These are phyloP conservation scores for Stramonita haemastoma DNA, from an alignment of 2,888 invertebrate genomes.

Conservation along the genomic window DNA sequence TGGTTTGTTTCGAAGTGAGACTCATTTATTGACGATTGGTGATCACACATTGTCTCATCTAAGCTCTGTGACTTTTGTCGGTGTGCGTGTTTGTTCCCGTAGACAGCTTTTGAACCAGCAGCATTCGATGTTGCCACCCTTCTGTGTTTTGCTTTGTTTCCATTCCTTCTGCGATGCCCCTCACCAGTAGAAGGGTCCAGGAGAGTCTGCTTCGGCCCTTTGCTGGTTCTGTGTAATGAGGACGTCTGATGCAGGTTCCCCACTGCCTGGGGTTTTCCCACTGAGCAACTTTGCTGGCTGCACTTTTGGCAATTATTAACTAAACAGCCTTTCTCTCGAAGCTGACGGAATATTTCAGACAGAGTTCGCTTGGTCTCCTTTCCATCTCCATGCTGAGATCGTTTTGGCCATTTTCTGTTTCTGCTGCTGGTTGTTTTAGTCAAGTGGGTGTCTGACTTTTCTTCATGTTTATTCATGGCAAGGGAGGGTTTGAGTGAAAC, in stretches of 20 bases:
- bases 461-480: neutral
- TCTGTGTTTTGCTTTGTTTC: neutral
- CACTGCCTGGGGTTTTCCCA: neutral
- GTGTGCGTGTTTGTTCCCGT: too few species aligned
- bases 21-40: neutral
- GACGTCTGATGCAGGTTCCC: too few species aligned
- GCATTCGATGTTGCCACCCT: too few species aligned
- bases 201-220: neutral
- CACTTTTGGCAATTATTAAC: slow-evolving; percentile 20
- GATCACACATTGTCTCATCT: neutral
- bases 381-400: neutral
- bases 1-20: neutral
- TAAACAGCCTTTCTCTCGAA: slow-evolving; percentile 21
- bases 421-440: neutral
- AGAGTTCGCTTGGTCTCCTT: neutral
- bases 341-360: neutral
- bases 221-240: neutral
- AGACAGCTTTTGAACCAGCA: too few species aligned
- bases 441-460: neutral
- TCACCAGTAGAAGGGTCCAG: neutral
- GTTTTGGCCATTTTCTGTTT: neutral
- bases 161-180: neutral
- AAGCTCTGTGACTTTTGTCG: too few species aligned
- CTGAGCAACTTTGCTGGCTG: neutral
- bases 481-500: neutral